Evolutionary conservation across 2,888 invertebrate genomes (phyloP).

Genomic region (Mythimna albipuncta): DNA sequence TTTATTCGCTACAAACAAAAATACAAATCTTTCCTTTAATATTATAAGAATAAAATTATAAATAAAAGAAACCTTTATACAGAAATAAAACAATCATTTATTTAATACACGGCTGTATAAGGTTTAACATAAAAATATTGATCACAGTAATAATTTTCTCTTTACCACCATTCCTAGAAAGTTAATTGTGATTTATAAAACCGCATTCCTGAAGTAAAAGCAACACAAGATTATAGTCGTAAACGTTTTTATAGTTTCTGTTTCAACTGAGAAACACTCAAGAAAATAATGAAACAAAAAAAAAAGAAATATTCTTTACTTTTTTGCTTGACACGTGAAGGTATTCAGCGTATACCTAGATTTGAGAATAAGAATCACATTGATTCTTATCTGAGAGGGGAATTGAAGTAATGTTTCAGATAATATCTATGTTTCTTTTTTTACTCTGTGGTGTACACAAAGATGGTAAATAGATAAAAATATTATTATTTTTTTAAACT

Average conservation of each 20-base stretch:
- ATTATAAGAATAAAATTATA: too few species aligned
- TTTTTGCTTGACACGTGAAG: too few species aligned
- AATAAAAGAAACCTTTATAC: background rate
- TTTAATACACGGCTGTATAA: background rate
- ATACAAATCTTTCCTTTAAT: too few species aligned
- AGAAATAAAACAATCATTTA: background rate
- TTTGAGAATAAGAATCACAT: too few species aligned
- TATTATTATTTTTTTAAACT: too few species aligned
- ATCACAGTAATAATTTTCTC: background rate
- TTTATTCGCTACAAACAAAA: too few species aligned
- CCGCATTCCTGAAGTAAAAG: background rate
- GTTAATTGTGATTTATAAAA: slow-evolving; percentile 15
- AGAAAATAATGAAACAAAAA: background rate
- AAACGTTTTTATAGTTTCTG: slow-evolving; percentile 19
- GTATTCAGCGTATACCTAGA: slow-evolving; percentile 3
- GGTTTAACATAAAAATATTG: slow-evolving; percentile 11
- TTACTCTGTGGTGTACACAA: too few species aligned
- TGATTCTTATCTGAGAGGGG: background rate
- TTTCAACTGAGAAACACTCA: slow-evolving; percentile 22
- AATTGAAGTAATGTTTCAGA: slow-evolving; percentile 2
- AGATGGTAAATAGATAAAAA: too few species aligned
- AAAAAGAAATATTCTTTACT: too few species aligned
- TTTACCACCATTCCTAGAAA: slow-evolving; percentile 2
- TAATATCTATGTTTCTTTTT: background rate
- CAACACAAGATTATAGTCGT: background rate